phyloP scores from a whole-genome alignment of 2,113 vertebrate genomes.

The Vicugna pacos region DNA sequence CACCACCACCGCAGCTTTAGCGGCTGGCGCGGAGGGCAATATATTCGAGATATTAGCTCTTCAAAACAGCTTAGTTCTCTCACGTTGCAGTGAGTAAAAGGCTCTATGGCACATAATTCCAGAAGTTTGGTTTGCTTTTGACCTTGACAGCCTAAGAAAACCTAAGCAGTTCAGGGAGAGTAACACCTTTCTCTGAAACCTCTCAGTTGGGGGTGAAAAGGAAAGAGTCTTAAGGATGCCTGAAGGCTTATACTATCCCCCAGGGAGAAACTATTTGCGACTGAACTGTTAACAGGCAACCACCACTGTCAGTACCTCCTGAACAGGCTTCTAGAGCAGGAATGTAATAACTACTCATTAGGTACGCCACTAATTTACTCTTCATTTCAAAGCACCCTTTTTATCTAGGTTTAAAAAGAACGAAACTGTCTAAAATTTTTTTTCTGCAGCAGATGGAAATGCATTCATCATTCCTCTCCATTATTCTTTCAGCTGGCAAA shows the following conservation, averaged over 20 bases:
- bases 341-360: conserved; percentile 37
- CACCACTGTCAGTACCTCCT: background rate
- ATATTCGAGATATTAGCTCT: background rate
- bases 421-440: conserved; percentile 23
- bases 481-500: conserved; percentile 25
- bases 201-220: background rate
- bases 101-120: background rate
- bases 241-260: background rate
- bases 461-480: conserved; percentile 48
- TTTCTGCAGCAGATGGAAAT: conserved; percentile 69
- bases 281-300: conserved; percentile 25
- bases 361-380: conserved; percentile 40
- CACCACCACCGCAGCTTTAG: background rate
- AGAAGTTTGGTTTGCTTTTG: background rate
- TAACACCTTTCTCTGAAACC: conserved; percentile 38
- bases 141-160: conserved; percentile 9
- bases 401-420: conserved; percentile 51
- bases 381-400: conserved; percentile 58
- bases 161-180: background rate
- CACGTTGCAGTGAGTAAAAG: background rate
- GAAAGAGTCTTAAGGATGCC: background rate
- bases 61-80: background rate
- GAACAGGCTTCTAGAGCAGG: background rate
- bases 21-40: background rate
- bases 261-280: conserved; percentile 2